These are phyloP conservation scores for Oscarella lobularis DNA, from an alignment of 37 sponge, comb jelly and placozoan species.

Conservation along the genomic window DNA sequence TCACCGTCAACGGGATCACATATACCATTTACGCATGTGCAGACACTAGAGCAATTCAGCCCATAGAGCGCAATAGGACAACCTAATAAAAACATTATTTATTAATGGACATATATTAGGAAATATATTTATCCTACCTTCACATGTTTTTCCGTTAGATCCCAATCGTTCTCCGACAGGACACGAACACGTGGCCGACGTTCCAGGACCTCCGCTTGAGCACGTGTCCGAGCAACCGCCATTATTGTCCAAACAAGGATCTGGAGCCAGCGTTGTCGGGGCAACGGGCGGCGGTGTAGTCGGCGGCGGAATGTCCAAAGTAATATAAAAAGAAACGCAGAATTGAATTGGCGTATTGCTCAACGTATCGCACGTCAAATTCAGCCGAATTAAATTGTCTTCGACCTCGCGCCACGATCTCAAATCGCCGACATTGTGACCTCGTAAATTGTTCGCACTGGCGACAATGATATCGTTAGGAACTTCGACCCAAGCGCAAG, in stretches of 20 bases:
- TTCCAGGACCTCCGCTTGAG: neutral
- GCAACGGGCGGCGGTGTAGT: neutral
- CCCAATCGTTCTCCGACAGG: neutral
- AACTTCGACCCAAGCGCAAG: neutral
- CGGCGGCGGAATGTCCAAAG: neutral
- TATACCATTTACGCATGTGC: neutral
- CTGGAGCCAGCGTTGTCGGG: neutral
- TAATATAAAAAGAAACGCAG: neutral
- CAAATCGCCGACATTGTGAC: neutral
- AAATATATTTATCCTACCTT: neutral
- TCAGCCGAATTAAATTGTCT: neutral
- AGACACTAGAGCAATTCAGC: neutral
- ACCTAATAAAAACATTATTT: neutral
- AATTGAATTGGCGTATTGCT: neutral
- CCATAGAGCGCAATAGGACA: neutral
- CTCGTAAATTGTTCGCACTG: neutral
- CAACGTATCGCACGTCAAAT: neutral
- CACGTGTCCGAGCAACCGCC: constrained; percentile 3
- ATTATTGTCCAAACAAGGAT: neutral
- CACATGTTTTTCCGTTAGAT: neutral
- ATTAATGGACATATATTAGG: neutral
- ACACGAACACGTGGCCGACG: neutral
- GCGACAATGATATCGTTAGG: neutral
- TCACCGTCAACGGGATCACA: neutral
- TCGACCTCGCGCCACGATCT: neutral